Conservation (phyloP, 2,797 vertebrate genomes). For the Monodelphis domestica region DNA sequence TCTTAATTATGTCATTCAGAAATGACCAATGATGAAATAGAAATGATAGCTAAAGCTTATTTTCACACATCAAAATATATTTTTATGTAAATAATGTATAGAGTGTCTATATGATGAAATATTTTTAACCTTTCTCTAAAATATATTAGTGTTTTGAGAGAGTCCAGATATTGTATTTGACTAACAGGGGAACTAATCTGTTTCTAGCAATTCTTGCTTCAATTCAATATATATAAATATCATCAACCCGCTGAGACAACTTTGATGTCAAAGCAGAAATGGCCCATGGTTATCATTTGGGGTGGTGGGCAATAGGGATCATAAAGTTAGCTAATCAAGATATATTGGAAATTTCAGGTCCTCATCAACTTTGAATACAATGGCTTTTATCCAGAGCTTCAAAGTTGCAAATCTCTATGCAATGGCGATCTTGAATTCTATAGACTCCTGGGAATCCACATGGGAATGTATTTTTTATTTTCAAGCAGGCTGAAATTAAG, state of each 20-base stretch:
- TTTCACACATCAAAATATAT: neutral
- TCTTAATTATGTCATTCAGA: constrained; percentile 3
- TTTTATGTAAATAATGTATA: constrained; percentile 14
- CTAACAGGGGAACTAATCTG: neutral
- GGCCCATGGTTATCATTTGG: neutral
- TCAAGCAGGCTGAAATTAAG: neutral
- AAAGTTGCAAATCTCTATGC: neutral
- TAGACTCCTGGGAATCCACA: neutral
- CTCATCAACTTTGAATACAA: neutral
- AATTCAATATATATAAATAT: neutral
- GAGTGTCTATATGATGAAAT: neutral
- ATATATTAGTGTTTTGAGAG: constrained; percentile 5
- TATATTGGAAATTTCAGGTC: neutral
- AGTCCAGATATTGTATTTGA: neutral
- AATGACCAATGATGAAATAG: constrained; percentile 13
- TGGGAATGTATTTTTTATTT: constrained; percentile 23
- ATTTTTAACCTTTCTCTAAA: neutral
- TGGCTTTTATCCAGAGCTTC: neutral
- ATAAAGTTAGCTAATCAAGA: neutral
- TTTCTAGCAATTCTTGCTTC: neutral
- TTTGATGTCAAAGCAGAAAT: neutral
- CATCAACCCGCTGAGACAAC: constrained; percentile 12
- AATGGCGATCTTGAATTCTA: neutral
- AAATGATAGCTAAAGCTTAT: neutral
- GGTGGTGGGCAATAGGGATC: neutral